These are phyloP conservation scores for Dendrocincla tyrannina DNA, from an alignment of 2,797 vertebrate species.

Conservation along the genomic window DNA sequence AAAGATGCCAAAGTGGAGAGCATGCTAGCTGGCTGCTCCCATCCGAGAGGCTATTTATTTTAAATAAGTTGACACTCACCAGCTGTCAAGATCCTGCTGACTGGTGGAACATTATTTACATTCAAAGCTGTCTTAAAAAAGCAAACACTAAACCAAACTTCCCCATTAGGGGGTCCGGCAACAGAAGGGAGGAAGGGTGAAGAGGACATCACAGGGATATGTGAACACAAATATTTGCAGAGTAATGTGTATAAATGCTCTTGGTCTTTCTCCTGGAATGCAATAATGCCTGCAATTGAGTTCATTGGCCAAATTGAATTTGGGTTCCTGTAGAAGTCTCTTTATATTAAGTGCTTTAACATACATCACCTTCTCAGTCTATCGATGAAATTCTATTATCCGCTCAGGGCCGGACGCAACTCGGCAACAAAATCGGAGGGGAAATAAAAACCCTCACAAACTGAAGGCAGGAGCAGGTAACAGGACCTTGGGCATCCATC, in stretches of 20 bases:
- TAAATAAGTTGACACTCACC: constrained; percentile 59
- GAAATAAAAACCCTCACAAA: constrained; percentile 47
- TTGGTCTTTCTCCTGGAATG: constrained; percentile 61
- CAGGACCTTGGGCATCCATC: constrained; percentile 34
- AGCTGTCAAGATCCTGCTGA: constrained; percentile 66
- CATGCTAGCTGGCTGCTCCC: constrained; percentile 6
- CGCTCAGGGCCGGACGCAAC: constrained; percentile 21
- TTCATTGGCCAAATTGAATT: constrained; percentile 76
- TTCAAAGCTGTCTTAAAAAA: constrained; percentile 58
- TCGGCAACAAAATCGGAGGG: constrained; percentile 7
- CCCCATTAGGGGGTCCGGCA: constrained; percentile 24
- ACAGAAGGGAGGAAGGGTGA: constrained; percentile 44
- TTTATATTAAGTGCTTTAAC: constrained; percentile 75
- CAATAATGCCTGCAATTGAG: constrained; percentile 70
- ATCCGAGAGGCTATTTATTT: constrained; percentile 53
- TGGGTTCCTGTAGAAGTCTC: constrained; percentile 70
- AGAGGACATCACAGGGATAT: background rate
- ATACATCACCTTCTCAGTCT: constrained; percentile 61
- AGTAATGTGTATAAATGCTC: constrained; percentile 54
- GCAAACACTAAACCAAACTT: constrained; percentile 35
- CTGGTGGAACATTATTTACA: constrained; percentile 58
- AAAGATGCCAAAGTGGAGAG: constrained; percentile 34
- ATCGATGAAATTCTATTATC: constrained; percentile 70
- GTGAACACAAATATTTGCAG: constrained; percentile 20
- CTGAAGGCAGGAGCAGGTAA: constrained; percentile 17